A percentile compares a stretch with the other conserved stretches of the same genome.
Evolutionary conservation across 1,140 invertebrate species (phyloP).

Genomic region (Lasaia peninsularis): DNA sequence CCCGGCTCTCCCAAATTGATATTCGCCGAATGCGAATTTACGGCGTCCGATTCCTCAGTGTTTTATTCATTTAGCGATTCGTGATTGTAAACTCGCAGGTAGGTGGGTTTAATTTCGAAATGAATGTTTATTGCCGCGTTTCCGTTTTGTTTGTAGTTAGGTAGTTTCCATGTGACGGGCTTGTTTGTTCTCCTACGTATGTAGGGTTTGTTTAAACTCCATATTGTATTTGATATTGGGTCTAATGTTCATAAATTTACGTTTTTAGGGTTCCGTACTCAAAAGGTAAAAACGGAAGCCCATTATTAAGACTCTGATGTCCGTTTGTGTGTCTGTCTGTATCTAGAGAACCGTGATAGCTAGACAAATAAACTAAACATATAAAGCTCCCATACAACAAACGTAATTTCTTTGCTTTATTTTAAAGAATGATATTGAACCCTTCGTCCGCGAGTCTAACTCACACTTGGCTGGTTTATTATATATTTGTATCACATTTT

Average conservation of each 20-base stretch:
- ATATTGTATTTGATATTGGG: neutral
- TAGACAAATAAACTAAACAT: too few relatives aligned
- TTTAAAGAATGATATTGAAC: too few relatives aligned
- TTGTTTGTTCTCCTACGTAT: constrained; percentile 20
- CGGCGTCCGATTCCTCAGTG: constrained; percentile 68
- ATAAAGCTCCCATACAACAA: too few relatives aligned
- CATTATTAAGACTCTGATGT: too few relatives aligned
- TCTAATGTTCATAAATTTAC: neutral
- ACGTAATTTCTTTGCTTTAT: too few relatives aligned
- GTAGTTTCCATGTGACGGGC: constrained; percentile 31
- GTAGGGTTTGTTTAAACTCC: neutral
- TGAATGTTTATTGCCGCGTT: constrained; percentile 72
- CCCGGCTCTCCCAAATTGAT: constrained; percentile 65
- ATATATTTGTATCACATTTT: too few relatives aligned
- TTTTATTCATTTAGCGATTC: constrained; percentile 75
- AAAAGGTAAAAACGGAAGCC: too few relatives aligned
- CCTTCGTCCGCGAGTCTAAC: too few relatives aligned
- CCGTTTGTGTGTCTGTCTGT: too few relatives aligned
- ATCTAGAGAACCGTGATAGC: too few relatives aligned
- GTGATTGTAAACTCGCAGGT: constrained; percentile 70
- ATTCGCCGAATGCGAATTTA: constrained; percentile 71
- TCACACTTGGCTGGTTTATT: too few relatives aligned
- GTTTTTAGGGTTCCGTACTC: too few relatives aligned
- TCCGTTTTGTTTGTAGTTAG: constrained; percentile 52
- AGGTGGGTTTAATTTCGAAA: constrained; percentile 75